Conservation (phyloP, 2,888 invertebrate genomes). For the Lasioglossum leucozonium region DNA sequence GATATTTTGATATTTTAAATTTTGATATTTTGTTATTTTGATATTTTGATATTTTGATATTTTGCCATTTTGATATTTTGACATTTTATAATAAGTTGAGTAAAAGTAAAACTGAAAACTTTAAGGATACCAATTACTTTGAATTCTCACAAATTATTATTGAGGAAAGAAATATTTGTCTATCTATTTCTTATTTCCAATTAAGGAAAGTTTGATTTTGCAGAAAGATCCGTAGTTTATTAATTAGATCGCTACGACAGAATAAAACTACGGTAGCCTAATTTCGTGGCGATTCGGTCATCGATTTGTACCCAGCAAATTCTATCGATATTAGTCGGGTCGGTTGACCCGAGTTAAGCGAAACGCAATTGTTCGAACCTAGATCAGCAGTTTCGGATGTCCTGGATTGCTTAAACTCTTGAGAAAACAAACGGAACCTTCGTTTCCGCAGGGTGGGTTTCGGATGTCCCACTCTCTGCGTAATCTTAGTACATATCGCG, state of each 20-base stretch:
- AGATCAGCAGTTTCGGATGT: slow-evolving; percentile 70
- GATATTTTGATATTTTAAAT: too few species aligned
- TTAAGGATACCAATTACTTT: too few species aligned
- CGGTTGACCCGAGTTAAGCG: slow-evolving; percentile 39
- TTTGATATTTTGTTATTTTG: too few species aligned
- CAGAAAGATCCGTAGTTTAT: too few species aligned
- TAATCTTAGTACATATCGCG: slow-evolving; percentile 17
- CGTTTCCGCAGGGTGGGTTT: slow-evolving; percentile 24
- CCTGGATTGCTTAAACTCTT: slow-evolving; percentile 66
- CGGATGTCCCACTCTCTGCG: slow-evolving; percentile 7
- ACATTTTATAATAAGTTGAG: too few species aligned
- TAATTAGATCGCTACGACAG: background rate
- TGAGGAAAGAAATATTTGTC: too few species aligned
- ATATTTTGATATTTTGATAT: too few species aligned
- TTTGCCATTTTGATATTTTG: too few species aligned
- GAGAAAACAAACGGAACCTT: slow-evolving; percentile 62
- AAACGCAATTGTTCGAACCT: slow-evolving; percentile 62
- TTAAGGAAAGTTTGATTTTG: too few species aligned
- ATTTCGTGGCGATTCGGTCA: slow-evolving; percentile 45
- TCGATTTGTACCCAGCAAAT: slow-evolving; percentile 50
- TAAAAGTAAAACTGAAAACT: too few species aligned
- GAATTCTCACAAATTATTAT: too few species aligned
- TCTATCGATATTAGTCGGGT: slow-evolving; percentile 50
- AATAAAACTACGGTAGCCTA: background rate
- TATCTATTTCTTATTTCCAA: too few species aligned